These are phyloP conservation scores for Halocynthia roretzi DNA, from an alignment of 23 tunicate genomes.

Conservation along the genomic window DNA sequence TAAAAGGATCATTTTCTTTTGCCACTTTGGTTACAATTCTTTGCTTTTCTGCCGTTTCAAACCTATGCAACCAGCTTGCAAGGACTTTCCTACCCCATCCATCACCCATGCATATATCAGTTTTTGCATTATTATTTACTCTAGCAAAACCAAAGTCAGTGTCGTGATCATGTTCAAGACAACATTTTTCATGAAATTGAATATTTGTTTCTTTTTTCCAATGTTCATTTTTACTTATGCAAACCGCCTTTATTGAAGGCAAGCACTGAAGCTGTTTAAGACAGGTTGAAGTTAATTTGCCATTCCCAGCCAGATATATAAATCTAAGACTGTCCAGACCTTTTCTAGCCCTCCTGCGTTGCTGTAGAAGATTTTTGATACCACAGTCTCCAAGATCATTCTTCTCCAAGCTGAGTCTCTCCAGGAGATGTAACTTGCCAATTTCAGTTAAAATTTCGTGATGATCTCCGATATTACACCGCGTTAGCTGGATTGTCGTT, in stretches of 20 bases:
- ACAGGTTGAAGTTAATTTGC: not conserved
- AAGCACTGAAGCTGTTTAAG: not conserved
- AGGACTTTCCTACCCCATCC: constrained; percentile 4
- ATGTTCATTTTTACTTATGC: no score
- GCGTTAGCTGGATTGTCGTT: not conserved
- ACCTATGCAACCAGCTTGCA: not conserved
- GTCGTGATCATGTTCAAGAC: no score
- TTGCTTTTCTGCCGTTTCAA: not conserved
- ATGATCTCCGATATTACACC: not conserved
- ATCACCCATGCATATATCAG: no score
- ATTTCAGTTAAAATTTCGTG: constrained; percentile 3
- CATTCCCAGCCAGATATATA: not conserved
- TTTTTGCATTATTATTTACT: no score
- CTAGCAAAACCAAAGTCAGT: no score
- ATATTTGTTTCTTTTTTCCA: no score
- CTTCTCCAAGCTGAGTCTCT: not conserved
- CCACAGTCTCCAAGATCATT: constrained; percentile 4
- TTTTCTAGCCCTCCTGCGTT: not conserved
- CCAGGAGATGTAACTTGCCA: not conserved
- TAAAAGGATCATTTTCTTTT: not conserved
- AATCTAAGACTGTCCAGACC: not conserved
- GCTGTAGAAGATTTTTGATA: not conserved
- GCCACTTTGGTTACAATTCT: not conserved
- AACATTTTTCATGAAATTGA: no score
- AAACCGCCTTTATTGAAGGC: not conserved